Percentiles rank a stretch among this genome's conserved stretches.
Evolutionary conservation across 2,797 vertebrate genomes (phyloP).

Genomic region (Acanthopagrus latus): DNA sequence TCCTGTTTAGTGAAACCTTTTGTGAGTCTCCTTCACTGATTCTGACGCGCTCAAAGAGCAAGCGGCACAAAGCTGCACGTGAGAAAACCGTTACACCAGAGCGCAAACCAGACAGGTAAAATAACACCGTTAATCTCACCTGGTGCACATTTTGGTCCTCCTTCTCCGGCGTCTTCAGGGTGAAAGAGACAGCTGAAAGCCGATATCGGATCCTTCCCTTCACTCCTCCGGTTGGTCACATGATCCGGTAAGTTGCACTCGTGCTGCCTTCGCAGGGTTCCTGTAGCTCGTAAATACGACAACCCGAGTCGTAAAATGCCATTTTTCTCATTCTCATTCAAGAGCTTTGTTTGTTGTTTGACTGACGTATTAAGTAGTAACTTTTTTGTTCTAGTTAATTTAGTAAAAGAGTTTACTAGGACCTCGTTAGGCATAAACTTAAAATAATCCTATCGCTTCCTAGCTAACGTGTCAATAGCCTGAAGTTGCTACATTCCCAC

Average conservation of each 20-base stretch:
- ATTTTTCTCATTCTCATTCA: not conserved
- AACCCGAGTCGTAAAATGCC: rapidly evolving
- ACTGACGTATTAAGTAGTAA: not conserved
- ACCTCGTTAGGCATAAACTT: not conserved
- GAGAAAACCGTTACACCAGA: not conserved
- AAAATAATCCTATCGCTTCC: too few species aligned
- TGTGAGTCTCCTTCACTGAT: not conserved
- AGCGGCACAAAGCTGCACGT: not conserved
- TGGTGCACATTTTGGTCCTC: slow-evolving; percentile 68
- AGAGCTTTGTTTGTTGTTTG: not conserved
- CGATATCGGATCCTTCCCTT: not conserved
- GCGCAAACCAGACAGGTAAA: rapidly evolving
- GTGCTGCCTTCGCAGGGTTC: slow-evolving; percentile 40
- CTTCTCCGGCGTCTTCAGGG: slow-evolving; percentile 11
- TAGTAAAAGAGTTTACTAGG: rapidly evolving
- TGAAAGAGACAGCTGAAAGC: slow-evolving; percentile 17
- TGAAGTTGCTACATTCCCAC: not conserved
- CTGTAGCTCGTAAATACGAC: not conserved
- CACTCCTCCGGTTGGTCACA: slow-evolving; percentile 43
- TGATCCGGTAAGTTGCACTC: slow-evolving; percentile 26
- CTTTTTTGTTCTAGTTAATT: not conserved
- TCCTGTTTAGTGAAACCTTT: not conserved
- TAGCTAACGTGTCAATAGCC: rapidly evolving
- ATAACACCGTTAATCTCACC: slow-evolving; percentile 40
- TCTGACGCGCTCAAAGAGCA: not conserved